A percentile compares a stretch with the other conserved stretches of the same genome.
These are phyloP conservation scores for Trinectes maculatus DNA, from an alignment of 2,113 vertebrate genomes.

Conservation along the genomic window DNA sequence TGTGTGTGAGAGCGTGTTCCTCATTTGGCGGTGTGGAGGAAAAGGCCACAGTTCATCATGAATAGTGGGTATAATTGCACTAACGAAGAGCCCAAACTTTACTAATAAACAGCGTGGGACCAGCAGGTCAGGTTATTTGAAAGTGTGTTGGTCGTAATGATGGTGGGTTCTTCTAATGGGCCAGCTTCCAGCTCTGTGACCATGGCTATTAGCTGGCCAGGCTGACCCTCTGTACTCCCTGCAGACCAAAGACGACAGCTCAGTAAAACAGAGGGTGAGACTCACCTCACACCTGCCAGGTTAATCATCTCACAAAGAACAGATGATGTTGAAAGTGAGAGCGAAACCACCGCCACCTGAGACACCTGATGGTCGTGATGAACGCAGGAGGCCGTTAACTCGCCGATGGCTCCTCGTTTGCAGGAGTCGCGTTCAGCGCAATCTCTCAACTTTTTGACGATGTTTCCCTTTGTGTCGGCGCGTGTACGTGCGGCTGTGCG, in stretches of 20 bases:
- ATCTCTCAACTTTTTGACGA: slow-evolving; percentile 65
- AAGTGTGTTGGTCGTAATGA: slow-evolving; percentile 70
- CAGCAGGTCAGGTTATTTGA: slow-evolving; percentile 66
- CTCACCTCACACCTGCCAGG: slow-evolving; percentile 68
- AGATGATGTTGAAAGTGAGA: slow-evolving; percentile 49
- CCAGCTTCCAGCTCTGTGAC: slow-evolving; percentile 65
- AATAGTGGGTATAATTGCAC: slow-evolving; percentile 66
- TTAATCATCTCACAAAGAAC: slow-evolving; percentile 68
- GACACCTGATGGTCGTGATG: slow-evolving; percentile 36
- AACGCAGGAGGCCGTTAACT: slow-evolving; percentile 45
- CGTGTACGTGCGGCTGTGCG: slow-evolving; percentile 3
- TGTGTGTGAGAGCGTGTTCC: slow-evolving; percentile 30
- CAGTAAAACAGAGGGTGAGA: slow-evolving; percentile 62
- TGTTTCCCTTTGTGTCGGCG: slow-evolving; percentile 53
- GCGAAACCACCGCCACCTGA: slow-evolving; percentile 30
- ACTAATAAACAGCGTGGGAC: slow-evolving; percentile 66
- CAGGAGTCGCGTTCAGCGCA: slow-evolving; percentile 56
- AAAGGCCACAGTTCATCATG: slow-evolving; percentile 61
- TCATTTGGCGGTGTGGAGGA: slow-evolving; percentile 20
- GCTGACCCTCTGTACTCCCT: slow-evolving; percentile 63
- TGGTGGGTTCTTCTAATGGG: slow-evolving; percentile 63
- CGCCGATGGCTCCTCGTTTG: slow-evolving; percentile 51
- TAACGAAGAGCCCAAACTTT: slow-evolving; percentile 64
- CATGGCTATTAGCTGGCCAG: slow-evolving; percentile 56
- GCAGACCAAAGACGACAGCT: slow-evolving; percentile 56